phyloP scores from a whole-genome alignment of 2,113 vertebrate genomes.

The Hippocampus zosterae region DNA sequence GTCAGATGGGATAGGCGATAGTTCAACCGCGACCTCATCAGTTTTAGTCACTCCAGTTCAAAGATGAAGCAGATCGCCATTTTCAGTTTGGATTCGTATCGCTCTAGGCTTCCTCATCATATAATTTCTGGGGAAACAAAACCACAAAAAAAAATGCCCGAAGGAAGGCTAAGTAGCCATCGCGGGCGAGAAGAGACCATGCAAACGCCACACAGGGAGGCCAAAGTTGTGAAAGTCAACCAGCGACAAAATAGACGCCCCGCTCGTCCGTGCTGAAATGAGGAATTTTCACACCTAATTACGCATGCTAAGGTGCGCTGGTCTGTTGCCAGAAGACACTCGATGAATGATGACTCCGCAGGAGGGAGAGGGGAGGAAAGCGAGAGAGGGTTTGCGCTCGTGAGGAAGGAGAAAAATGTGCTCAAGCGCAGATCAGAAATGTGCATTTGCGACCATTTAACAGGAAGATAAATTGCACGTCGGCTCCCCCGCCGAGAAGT shows the following conservation, averaged over 20 bases:
- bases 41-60: background rate
- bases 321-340: slow-evolving; percentile 22
- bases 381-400: background rate
- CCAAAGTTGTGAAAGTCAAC: background rate
- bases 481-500: background rate
- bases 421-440: background rate
- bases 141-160: too few relatives aligned
- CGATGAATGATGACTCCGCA: slow-evolving; percentile 45
- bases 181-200: background rate
- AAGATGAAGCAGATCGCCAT: background rate
- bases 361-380: background rate
- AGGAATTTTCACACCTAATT: slow-evolving; percentile 16
- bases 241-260: background rate
- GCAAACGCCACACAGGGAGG: background rate
- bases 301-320: slow-evolving; percentile 2
- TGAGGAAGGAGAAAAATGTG: background rate
- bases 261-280: slow-evolving; percentile 3
- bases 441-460: slow-evolving; percentile 7
- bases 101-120: background rate
- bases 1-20: background rate
- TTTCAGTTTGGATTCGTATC: background rate
- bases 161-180: background rate
- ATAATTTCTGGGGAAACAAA: background rate
- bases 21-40: background rate
- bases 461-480: slow-evolving; percentile 6